phyloP scores from a whole-genome alignment of 2,797 vertebrate genomes.

The Erithacus rubecula region DNA sequence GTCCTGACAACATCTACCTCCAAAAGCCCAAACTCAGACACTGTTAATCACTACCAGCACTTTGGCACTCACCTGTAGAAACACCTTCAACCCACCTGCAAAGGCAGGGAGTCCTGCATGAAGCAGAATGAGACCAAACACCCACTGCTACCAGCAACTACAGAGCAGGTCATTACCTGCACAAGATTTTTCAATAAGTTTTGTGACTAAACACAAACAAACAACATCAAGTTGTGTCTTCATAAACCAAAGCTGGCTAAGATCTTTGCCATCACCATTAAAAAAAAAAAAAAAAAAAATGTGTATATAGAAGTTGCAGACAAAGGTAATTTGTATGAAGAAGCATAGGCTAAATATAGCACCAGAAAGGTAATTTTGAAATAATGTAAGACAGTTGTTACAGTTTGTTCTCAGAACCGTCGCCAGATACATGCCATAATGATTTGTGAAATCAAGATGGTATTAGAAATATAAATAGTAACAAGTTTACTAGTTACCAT shows the following conservation, averaged over 20 bases:
- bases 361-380: neutral
- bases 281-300: neutral
- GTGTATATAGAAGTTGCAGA: neutral
- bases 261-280: neutral
- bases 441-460: neutral
- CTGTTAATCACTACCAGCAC: accelerated
- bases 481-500: neutral
- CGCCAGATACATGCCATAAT: neutral
- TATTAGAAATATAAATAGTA: constrained; percentile 42
- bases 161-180: neutral
- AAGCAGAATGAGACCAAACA: neutral
- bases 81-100: neutral
- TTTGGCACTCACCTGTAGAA: neutral
- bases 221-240: neutral
- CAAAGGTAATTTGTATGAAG: neutral
- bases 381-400: neutral
- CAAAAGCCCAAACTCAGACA: neutral
- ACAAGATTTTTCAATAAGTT: neutral
- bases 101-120: neutral
- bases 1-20: neutral
- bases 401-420: neutral
- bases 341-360: neutral
- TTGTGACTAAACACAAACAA: neutral
- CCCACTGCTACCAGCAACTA: neutral
- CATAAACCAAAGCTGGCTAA: neutral